Base-by-base conservation (phyloP, 1,140 invertebrate species). In the Acromyrmex charruanus region DNA sequence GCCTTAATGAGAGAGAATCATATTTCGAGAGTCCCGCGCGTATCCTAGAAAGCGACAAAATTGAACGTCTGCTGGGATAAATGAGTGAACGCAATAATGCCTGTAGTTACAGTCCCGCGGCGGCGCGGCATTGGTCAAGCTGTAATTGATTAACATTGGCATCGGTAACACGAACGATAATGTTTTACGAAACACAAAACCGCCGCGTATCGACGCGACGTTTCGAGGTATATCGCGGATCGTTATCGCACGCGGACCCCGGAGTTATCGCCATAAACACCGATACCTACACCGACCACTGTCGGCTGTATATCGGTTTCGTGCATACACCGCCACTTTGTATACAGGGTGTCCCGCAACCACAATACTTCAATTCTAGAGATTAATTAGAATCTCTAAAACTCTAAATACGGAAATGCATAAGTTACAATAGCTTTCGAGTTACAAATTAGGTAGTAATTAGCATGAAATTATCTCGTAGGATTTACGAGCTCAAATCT, bases 261-360 rank as follows among this genome's bases (percentile, higher is more conserved):
- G 63, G 75, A 87, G 85, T 88, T 90, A 79, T 89, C 65, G 79
- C 85, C 80, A 87, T 89, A 89, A 90, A 89, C 87, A 89, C 80
- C 85, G 75, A 77, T 53, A 72, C 80, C 21, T 63, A 69, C 85
- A 63, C 31, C 49, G 39, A 69, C 51, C 69, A 58, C 69, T 44
- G 71, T 77, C 77, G 58, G 59, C 16, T 69, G 55, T 72, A 25
- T 71, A 71, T 68, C 72, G 72, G 53, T 87, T 77, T 65, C 71
- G 44, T 53, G 21, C 16, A 44, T 77, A 65, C 59, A 10, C 44
- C 44, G 35, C n/a, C n/a, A 80, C 65, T 25, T 66, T n/a, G 18
- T 58, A 51, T 69, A 69, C 66, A 35, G n/a, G 39, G 66, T 69
- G n/a, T 69, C 66, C 66, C 39, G 66, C 66, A 49, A 69, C n/a